phyloP scores from a whole-genome alignment of 2,888 invertebrate species.

The Ferdinandea cuprea region DNA sequence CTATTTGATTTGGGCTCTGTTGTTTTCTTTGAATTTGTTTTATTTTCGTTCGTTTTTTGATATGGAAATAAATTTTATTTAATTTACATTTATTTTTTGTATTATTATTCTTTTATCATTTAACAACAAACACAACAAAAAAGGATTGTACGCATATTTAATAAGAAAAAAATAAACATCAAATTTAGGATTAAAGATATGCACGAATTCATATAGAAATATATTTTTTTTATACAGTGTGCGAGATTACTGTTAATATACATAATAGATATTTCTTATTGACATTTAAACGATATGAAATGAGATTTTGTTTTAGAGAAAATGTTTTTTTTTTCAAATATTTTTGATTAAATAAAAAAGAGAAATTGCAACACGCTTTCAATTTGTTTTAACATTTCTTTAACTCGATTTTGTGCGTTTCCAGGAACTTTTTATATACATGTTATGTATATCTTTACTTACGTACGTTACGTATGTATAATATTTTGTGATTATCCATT shows the following conservation, averaged over 20 bases:
- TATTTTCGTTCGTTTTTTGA: no score
- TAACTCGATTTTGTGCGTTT: constrained; percentile 64
- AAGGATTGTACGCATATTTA: constrained; percentile 12
- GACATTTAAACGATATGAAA: constrained; percentile 69
- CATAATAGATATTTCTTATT: constrained; percentile 35
- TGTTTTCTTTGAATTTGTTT: neutral
- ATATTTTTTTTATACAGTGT: constrained; percentile 15
- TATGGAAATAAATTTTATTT: constrained; percentile 64
- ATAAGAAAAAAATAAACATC: constrained; percentile 30
- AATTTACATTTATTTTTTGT: neutral
- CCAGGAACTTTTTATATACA: constrained; percentile 64
- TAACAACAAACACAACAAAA: constrained; percentile 54
- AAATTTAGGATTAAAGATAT: constrained; percentile 66
- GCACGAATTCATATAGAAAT: constrained; percentile 67
- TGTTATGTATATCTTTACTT: no score
- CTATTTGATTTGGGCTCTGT: constrained; percentile 1
- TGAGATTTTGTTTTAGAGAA: constrained; percentile 29
- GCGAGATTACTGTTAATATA: constrained; percentile 6
- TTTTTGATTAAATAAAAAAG: constrained; percentile 25
- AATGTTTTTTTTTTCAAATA: constrained; percentile 12
- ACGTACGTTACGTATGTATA: constrained; percentile 14
- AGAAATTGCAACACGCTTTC: constrained; percentile 45
- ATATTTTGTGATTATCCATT: constrained; percentile 44
- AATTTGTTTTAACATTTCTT: constrained; percentile 19
- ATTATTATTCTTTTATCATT: constrained; percentile 23